Percentiles rank a stretch among this genome's conserved stretches.
phyloP scores from a whole-genome alignment of 2,113 vertebrate species.

The Hyla sarda region DNA sequence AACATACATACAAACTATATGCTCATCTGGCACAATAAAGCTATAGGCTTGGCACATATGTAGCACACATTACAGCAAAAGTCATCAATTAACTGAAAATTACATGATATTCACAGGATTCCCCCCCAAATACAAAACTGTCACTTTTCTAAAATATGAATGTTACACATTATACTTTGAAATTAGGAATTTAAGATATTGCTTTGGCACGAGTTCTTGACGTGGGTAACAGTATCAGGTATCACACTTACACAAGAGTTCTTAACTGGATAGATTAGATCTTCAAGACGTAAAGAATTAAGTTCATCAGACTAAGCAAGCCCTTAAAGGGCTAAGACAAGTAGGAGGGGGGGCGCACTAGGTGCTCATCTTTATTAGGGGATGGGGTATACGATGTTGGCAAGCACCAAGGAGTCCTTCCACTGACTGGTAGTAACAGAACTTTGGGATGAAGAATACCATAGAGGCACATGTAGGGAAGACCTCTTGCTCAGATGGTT shows the following conservation, averaged over 20 bases:
- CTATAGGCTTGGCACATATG: neutral
- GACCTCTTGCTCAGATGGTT: no score
- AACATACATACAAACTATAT: neutral
- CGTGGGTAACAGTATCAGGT: no score
- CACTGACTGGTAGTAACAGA: no score
- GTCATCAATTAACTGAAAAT: neutral
- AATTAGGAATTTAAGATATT: neutral
- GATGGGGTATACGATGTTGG: neutral
- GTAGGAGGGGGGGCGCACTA: neutral
- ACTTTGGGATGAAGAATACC: no score
- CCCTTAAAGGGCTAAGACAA: neutral
- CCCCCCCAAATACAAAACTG: neutral
- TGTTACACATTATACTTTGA: no score
- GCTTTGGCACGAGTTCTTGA: neutral
- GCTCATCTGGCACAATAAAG: slow-evolving; percentile 29
- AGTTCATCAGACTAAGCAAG: neutral
- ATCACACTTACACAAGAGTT: neutral
- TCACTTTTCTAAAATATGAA: neutral
- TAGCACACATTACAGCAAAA: neutral
- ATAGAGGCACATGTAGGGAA: no score
- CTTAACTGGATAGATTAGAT: neutral
- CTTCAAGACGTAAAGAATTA: neutral
- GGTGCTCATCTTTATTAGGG: slow-evolving; percentile 27
- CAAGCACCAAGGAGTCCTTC: no score
- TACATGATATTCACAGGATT: neutral